Percentiles rank a stretch among this genome's conserved stretches.
phyloP scores from a whole-genome alignment of 2,113 vertebrate species.

The Vireo altiloquus region DNA sequence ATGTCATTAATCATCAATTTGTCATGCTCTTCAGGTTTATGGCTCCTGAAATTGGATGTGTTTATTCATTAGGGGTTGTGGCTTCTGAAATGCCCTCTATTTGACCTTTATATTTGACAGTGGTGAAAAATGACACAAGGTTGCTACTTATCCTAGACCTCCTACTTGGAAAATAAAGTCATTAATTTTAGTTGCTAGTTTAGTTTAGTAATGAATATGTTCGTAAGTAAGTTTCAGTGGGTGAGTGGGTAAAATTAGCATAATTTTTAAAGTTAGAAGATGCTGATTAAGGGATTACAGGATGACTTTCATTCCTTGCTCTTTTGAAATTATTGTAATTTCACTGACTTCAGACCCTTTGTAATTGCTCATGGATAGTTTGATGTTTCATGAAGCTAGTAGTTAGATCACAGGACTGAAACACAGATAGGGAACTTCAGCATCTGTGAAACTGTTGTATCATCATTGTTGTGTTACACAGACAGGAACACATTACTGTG shows the following conservation, averaged over 20 bases:
- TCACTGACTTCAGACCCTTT: neutral
- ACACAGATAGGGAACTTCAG: neutral
- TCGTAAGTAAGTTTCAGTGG: neutral
- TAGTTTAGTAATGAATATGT: neutral
- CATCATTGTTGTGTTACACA: neutral
- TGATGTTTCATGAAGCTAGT: neutral
- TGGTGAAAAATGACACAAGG: neutral
- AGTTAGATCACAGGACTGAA: neutral
- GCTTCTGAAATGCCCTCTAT: neutral
- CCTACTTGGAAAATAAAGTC: neutral
- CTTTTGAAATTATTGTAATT: neutral
- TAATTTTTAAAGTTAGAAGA: neutral
- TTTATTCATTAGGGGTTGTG: neutral
- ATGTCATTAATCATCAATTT: neutral
- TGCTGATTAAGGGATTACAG: neutral
- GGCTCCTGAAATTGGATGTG: neutral
- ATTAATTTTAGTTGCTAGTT: neutral
- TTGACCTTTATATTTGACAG: neutral
- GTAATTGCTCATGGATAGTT: neutral
- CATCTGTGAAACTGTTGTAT: neutral
- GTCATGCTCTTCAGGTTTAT: neutral
- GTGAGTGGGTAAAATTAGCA: neutral
- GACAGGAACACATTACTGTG: neutral
- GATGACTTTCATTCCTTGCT: neutral
- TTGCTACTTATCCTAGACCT: neutral